Evolutionary conservation across 2,797 vertebrate species (phyloP).

Genomic region (Tamandua tetradactyla): DNA sequence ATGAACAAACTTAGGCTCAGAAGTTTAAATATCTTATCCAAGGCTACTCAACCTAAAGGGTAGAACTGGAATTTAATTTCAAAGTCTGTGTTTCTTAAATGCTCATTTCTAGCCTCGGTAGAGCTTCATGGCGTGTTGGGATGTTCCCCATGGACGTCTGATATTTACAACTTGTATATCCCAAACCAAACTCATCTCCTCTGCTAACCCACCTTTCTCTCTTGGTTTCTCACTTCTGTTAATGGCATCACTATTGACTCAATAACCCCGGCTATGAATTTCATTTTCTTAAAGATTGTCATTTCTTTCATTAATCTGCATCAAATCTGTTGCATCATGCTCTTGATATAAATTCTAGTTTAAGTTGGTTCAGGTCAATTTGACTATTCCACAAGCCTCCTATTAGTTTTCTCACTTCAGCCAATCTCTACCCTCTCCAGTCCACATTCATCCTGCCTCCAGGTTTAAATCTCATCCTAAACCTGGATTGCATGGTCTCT

Average conservation of each 20-base stretch:
- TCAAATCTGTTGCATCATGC: not conserved
- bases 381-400: not conserved
- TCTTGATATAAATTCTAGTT: not conserved
- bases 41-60: not conserved
- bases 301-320: not conserved
- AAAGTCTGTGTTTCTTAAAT: not conserved
- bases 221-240: not conserved
- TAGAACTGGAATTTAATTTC: not conserved
- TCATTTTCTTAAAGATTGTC: not conserved
- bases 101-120: not conserved
- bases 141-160: not conserved
- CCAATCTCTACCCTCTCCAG: not conserved
- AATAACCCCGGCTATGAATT: not conserved
- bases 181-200: not conserved
- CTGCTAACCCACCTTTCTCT: not conserved
- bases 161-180: not conserved
- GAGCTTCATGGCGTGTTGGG: not conserved
- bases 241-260: not conserved
- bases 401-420: not conserved
- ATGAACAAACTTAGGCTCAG: not conserved
- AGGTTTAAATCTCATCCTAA: not conserved
- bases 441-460: not conserved
- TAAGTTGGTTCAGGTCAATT: not conserved
- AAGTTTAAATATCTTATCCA: not conserved
- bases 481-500: not conserved